Conservation (phyloP, 1,140 invertebrate genomes). For the Trichonephila clavipes region DNA sequence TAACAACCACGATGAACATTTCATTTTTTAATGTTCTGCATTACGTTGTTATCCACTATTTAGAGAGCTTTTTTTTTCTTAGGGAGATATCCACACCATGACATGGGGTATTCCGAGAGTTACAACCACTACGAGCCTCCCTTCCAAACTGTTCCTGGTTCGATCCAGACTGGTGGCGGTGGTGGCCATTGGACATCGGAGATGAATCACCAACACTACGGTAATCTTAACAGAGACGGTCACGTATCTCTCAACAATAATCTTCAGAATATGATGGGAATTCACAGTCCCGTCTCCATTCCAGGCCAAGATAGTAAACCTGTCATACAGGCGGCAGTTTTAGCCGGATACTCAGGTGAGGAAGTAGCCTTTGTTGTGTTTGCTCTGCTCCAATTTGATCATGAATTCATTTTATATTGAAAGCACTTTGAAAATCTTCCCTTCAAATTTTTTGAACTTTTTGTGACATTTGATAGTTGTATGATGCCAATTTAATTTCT, state of each 20-base stretch:
- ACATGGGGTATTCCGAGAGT: constrained; percentile 86
- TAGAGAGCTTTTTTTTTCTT: not conserved
- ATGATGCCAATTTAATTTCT: no score
- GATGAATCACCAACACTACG: constrained; percentile 78
- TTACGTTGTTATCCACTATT: not conserved
- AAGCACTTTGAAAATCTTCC: no score
- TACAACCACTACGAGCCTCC: constrained; percentile 85
- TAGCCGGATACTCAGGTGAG: constrained; percentile 82
- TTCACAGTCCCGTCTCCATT: constrained; percentile 67
- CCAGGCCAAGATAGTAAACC: constrained; percentile 85
- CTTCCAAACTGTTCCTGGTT: constrained; percentile 91
- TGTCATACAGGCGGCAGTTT: constrained; percentile 87
- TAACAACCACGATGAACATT: not conserved
- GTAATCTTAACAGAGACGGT: constrained; percentile 54
- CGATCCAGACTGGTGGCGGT: constrained; percentile 79
- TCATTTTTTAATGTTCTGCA: no score
- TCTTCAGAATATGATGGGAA: constrained; percentile 66
- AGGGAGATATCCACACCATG: constrained; percentile 77
- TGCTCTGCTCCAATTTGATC: no score
- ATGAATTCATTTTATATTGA: no score
- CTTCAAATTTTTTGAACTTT: no score
- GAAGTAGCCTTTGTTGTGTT: not conserved
- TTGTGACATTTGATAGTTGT: no score
- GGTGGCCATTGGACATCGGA: constrained; percentile 76
- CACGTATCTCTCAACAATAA: constrained; percentile 65